A percentile compares a stretch with the other conserved stretches of the same genome.
phyloP scores from a whole-genome alignment of 2,797 vertebrate species.

The Rhinatrema bivittatum region DNA sequence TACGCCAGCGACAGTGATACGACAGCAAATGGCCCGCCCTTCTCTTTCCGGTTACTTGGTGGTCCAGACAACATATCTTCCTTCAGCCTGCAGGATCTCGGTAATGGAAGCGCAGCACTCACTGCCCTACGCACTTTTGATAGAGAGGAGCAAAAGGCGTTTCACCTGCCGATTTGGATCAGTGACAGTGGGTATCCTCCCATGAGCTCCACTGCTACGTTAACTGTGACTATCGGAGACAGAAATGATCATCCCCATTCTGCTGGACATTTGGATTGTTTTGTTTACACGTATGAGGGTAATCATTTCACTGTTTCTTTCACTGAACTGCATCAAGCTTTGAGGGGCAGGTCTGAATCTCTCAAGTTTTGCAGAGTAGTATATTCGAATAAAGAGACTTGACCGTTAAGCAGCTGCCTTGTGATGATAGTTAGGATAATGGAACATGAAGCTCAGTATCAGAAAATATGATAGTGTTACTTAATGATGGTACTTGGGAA shows the following conservation, averaged over 20 bases:
- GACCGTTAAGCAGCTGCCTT: no score
- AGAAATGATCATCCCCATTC: slow-evolving; percentile 78
- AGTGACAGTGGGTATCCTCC: slow-evolving; percentile 75
- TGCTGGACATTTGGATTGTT: slow-evolving; percentile 67
- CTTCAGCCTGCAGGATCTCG: slow-evolving; percentile 73
- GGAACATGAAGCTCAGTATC: no score
- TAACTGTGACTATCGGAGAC: slow-evolving; percentile 75
- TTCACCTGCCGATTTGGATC: slow-evolving; percentile 72
- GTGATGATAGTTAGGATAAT: no score
- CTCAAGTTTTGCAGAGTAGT: no score
- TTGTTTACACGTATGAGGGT: slow-evolving; percentile 78
- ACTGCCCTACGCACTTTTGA: slow-evolving; percentile 69
- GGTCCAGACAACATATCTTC: slow-evolving; percentile 40
- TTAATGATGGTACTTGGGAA: no score
- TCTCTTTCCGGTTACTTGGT: slow-evolving; percentile 68
- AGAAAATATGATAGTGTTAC: no score
- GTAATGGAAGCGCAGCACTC: slow-evolving; percentile 71
- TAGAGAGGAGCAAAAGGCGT: slow-evolving; percentile 71
- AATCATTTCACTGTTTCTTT: no score
- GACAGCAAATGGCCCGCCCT: slow-evolving; percentile 62
- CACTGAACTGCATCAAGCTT: not conserved
- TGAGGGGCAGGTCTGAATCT: slow-evolving; percentile 1
- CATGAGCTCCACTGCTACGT: slow-evolving; percentile 73
- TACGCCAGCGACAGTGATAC: slow-evolving; percentile 70
- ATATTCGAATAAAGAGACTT: no score